Evolutionary conservation across 2,113 vertebrate genomes (phyloP).

Genomic region (Entosphenus tridentatus): DNA sequence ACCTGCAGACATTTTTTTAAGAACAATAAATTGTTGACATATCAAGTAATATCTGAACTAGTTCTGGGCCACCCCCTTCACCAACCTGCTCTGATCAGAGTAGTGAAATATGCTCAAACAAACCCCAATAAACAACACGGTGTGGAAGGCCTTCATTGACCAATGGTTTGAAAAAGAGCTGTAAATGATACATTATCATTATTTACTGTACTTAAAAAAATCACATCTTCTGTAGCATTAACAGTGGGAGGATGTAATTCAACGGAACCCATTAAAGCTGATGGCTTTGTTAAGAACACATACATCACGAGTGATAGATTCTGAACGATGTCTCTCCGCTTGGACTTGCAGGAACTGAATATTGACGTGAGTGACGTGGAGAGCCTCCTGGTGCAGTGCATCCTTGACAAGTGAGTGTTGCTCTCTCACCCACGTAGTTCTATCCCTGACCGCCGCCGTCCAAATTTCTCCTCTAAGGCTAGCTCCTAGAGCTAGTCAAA

Average conservation of each 20-base stretch:
- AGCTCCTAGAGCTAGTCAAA: too few species aligned
- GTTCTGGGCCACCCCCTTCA: background rate
- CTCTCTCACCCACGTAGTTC: background rate
- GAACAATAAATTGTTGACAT: background rate
- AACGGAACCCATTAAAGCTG: too few species aligned
- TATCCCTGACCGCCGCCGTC: too few species aligned
- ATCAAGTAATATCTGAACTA: background rate
- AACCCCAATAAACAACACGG: background rate
- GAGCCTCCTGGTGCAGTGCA: slow-evolving; percentile 98
- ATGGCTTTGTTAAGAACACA: too few species aligned
- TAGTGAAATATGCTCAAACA: background rate
- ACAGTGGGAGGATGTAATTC: too few species aligned
- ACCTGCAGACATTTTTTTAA: too few species aligned
- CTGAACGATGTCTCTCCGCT: slow-evolving; percentile 8
- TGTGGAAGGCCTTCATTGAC: too few species aligned
- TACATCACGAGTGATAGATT: too few species aligned
- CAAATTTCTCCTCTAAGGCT: too few species aligned
- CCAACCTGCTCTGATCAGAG: background rate
- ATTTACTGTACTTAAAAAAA: slow-evolving; percentile 9
- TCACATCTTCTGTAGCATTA: too few species aligned
- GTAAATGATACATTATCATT: slow-evolving; percentile 14
- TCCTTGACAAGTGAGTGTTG: slow-evolving; percentile 86
- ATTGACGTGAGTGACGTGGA: slow-evolving; percentile 97
- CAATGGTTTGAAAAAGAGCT: slow-evolving; percentile 7
- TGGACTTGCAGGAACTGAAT: slow-evolving; percentile 64